These are phyloP conservation scores for Andrena praecox DNA, from an alignment of 2,888 invertebrate genomes.

Conservation along the genomic window DNA sequence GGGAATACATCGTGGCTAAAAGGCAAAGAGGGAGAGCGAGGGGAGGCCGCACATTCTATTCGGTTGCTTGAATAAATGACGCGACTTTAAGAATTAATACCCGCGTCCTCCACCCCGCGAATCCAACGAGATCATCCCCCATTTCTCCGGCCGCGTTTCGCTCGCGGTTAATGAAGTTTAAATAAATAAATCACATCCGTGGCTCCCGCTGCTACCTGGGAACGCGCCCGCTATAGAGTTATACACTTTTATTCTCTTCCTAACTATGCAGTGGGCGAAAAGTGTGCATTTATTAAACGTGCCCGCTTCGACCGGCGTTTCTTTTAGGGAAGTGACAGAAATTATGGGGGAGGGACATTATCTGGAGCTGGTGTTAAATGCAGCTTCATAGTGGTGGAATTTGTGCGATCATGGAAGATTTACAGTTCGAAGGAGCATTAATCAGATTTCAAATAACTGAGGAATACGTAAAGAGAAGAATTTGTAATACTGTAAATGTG, in stretches of 20 bases:
- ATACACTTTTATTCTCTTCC: neutral
- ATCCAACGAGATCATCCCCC: neutral
- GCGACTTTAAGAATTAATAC: constrained; percentile 48
- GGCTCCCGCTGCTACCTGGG: neutral
- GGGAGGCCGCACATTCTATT: constrained; percentile 12
- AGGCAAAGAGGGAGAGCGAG: too few relatives aligned
- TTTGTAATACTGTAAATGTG: too few relatives aligned
- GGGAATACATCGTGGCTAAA: neutral
- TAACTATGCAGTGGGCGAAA: neutral
- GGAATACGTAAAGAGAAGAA: too few relatives aligned
- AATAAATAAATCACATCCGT: constrained; percentile 16
- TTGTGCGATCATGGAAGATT: too few relatives aligned
- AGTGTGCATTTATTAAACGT: too few relatives aligned
- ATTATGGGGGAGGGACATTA: too few relatives aligned
- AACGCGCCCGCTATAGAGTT: neutral
- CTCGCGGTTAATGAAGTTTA: constrained; percentile 25
- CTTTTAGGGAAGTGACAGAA: too few relatives aligned
- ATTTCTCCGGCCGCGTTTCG: neutral
- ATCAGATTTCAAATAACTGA: neutral
- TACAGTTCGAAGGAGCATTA: neutral
- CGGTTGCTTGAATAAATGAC: constrained; percentile 34
- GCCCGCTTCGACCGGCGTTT: too few relatives aligned
- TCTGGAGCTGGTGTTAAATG: too few relatives aligned
- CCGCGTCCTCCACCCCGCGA: neutral
- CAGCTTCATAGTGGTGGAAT: too few relatives aligned